Conservation (phyloP, 2,888 invertebrate genomes). For the Trilocha varians region DNA sequence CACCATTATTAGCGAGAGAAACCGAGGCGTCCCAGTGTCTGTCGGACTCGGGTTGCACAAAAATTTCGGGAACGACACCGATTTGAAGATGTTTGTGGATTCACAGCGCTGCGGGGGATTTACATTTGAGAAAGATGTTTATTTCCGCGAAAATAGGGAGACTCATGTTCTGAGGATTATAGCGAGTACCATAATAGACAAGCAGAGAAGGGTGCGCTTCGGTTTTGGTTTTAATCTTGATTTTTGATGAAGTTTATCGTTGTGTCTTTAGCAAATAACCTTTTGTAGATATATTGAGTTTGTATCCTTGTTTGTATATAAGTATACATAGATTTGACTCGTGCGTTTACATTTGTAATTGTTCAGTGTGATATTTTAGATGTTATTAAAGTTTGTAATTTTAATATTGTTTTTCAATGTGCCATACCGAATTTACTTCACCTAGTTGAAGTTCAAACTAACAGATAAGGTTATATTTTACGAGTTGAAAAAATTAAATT, state of each 20-base stretch:
- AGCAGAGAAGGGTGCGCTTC: slow-evolving; percentile 48
- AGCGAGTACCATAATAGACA: slow-evolving; percentile 53
- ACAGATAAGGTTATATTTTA: too few relatives aligned
- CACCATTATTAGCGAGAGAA: slow-evolving; percentile 45
- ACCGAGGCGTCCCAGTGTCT: slow-evolving; percentile 31
- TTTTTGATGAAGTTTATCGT: slow-evolving; percentile 30
- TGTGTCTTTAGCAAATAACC: slow-evolving; percentile 2
- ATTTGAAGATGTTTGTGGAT: slow-evolving; percentile 59
- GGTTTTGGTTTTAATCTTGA: slow-evolving; percentile 60
- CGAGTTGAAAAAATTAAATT: too few relatives aligned
- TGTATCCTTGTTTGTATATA: slow-evolving; percentile 64
- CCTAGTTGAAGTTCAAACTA: too few relatives aligned
- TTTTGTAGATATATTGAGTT: slow-evolving; percentile 38
- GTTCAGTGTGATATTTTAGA: slow-evolving; percentile 27
- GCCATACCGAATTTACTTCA: too few relatives aligned
- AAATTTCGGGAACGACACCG: slow-evolving; percentile 43
- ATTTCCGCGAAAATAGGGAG: slow-evolving; percentile 50
- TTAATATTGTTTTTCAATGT: slow-evolving; percentile 10
- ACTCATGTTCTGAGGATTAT: slow-evolving; percentile 44
- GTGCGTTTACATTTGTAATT: slow-evolving; percentile 47
- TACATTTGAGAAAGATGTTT: slow-evolving; percentile 50
- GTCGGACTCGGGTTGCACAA: slow-evolving; percentile 53
- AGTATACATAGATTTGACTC: slow-evolving; percentile 71
- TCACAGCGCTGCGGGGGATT: slow-evolving; percentile 60
- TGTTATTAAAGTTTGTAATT: slow-evolving; percentile 39